Base-by-base conservation (phyloP, 2,797 vertebrate genomes). In the Kryptolebias ocellatus region DNA sequence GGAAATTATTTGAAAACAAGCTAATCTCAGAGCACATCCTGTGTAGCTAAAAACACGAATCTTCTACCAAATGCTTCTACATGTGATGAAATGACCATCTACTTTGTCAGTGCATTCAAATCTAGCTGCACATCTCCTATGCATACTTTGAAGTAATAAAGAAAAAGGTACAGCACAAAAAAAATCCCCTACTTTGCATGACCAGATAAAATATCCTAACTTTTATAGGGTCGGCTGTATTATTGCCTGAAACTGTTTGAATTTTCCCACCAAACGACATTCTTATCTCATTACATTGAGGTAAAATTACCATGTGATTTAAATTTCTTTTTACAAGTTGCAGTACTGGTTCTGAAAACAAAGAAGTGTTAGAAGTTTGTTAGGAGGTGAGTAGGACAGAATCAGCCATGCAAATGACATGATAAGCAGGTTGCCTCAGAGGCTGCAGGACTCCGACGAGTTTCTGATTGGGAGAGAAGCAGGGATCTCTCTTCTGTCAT, bases 321-420 rank as follows among this genome's bases (percentile, higher is more conserved):
- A 34, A 5, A 6, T 28, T 8, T 44, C 4, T 3, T 27, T 12
- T 18, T 9, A 31, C 16, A 62, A 74, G 62, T 55, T 61, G 66
- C 17, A 61, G 5, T 61, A 71, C 74, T 39, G 59, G 79, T 80
- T 73, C 15, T 72, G 28, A 18, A 42, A 56, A 20, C 28, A 11
- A 55, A 50, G 44, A 24, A 17, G 5, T 44, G 45, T 63, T 14
- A 20, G 4, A 65, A 7, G n/a, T 58, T 18, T 15, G 54, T 24
- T 53, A 12, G 15, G 15, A 31, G 20, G 4, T 18, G 14, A 15
- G 10, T 16, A 0, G 7, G 8, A 28, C n/a, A 11, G 1, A 50
- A 29, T 8, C 27, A 51, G 1, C 5, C 18, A 2, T 54, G 71
- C 15, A 54, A 31, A 60, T 4, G 16, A 20, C 2, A 45, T 4